Conservation (phyloP, 2,797 vertebrate genomes). For the Fistularia tabacaria region DNA sequence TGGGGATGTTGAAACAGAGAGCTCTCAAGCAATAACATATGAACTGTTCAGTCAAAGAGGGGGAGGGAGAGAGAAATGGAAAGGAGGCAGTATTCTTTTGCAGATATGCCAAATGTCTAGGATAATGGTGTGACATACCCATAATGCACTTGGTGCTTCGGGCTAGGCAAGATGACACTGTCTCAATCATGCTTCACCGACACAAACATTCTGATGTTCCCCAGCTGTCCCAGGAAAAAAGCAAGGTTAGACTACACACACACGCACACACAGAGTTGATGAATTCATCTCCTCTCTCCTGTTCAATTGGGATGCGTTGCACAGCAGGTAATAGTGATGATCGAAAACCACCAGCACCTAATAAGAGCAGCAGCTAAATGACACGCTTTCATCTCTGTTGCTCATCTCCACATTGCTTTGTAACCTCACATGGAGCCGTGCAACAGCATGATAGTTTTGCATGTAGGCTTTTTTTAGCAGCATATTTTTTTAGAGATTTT, state of each 20-base stretch:
- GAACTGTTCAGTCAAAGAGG: slow-evolving; percentile 20
- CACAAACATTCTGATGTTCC: slow-evolving; percentile 68
- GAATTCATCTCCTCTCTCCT: slow-evolving; percentile 13
- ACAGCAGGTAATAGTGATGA: slow-evolving; percentile 47
- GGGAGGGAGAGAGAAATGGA: slow-evolving; percentile 31
- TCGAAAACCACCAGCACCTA: slow-evolving; percentile 30
- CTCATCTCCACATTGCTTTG: slow-evolving; percentile 18
- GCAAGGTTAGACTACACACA: slow-evolving; percentile 35
- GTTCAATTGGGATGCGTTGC: slow-evolving; percentile 23
- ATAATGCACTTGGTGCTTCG: slow-evolving; percentile 60
- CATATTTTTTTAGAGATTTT: too few species aligned
- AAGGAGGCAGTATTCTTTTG: slow-evolving; percentile 48
- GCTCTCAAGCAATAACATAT: slow-evolving; percentile 32
- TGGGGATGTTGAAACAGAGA: slow-evolving; percentile 25
- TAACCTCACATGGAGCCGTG: slow-evolving; percentile 8
- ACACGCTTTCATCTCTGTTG: slow-evolving; percentile 38
- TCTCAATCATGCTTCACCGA: slow-evolving; percentile 68
- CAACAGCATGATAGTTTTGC: slow-evolving; percentile 19
- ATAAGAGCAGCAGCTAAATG: slow-evolving; percentile 48
- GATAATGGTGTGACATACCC: slow-evolving; percentile 70
- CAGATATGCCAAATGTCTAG: slow-evolving; percentile 55
- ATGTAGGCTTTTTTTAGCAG: too few species aligned
- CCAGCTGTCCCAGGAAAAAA: slow-evolving; percentile 63
- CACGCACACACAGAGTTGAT: slow-evolving; percentile 23
- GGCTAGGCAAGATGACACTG: slow-evolving; percentile 60